Evolutionary conservation across 53 echinoderm and acorn worm species (phyloP).

Genomic region (Pentamera pediparva): DNA sequence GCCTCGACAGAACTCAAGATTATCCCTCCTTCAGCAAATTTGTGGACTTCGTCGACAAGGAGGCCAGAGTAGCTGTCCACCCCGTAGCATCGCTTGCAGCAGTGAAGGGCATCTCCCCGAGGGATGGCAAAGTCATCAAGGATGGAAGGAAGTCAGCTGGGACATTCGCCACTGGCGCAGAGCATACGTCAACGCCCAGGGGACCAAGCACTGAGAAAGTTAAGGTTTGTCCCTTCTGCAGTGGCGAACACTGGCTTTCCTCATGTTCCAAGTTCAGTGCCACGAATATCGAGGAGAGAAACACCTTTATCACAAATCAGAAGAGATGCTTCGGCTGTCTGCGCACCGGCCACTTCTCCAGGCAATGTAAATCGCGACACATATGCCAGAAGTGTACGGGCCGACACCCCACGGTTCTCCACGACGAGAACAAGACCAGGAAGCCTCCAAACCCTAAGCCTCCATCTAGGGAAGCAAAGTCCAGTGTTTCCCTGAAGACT

Average conservation of each 20-base stretch:
- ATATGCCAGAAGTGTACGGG: conserved; percentile 46
- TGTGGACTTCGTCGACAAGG: conserved; percentile 32
- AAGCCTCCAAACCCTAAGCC: neutral
- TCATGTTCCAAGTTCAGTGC: conserved; percentile 30
- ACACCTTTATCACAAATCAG: conserved; percentile 21
- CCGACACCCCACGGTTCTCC: conserved; percentile 55
- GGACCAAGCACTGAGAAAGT: neutral
- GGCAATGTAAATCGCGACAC: conserved; percentile 32
- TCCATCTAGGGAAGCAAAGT: neutral
- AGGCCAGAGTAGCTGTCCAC: conserved; percentile 58
- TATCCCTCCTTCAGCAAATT: conserved; percentile 46
- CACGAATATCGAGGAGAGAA: conserved; percentile 14
- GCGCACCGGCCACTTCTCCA: conserved; percentile 45
- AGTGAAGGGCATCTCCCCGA: neutral
- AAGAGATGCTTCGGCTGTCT: conserved; percentile 57
- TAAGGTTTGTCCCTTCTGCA: conserved; percentile 24
- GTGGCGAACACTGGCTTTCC: conserved; percentile 29
- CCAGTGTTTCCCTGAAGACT: conserved; percentile 9
- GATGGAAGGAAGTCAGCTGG: neutral
- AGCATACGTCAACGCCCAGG: conserved; percentile 12
- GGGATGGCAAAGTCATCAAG: no score
- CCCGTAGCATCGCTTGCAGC: conserved; percentile 43
- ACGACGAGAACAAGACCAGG: conserved; percentile 21
- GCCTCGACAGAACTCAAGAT: conserved; percentile 2
- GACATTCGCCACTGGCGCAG: no score